phyloP scores from a whole-genome alignment of 2,113 vertebrate genomes.

The Nesoenas mayeri region DNA sequence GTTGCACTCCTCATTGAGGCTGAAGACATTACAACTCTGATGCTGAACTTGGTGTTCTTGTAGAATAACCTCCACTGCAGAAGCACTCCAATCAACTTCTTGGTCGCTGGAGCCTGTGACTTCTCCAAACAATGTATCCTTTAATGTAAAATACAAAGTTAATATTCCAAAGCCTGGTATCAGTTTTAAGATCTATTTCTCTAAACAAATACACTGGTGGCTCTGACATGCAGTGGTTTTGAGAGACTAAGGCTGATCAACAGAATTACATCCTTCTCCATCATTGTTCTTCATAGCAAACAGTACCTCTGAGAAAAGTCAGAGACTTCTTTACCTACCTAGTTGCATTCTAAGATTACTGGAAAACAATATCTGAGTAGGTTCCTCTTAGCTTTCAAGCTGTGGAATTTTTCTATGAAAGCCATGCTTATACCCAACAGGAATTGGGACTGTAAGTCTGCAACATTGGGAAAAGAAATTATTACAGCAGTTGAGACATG shows the following conservation, averaged over 20 bases:
- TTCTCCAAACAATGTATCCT: slow-evolving; percentile 73
- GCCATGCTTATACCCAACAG: not conserved
- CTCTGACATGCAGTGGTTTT: not conserved
- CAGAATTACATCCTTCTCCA: not conserved
- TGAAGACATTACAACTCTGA: not conserved
- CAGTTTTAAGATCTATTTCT: not conserved
- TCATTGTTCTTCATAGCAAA: not conserved
- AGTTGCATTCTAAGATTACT: not conserved
- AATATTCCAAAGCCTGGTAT: not conserved
- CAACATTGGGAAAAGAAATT: not conserved
- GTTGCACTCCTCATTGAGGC: not conserved
- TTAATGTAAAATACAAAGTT: slow-evolving; percentile 12
- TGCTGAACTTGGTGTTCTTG: not conserved
- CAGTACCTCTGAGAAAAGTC: not conserved
- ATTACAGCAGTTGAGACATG: not conserved
- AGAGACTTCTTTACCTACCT: not conserved
- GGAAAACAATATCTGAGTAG: not conserved
- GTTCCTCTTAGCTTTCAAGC: not conserved
- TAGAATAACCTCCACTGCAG: not conserved
- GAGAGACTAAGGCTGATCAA: not conserved
- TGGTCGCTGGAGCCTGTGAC: slow-evolving; percentile 68
- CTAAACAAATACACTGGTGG: not conserved
- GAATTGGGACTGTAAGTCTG: not conserved
- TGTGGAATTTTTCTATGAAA: not conserved
- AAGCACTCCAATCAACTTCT: slow-evolving; percentile 32